phyloP scores from a whole-genome alignment of 2,888 invertebrate genomes.

The Watsonalla binaria region DNA sequence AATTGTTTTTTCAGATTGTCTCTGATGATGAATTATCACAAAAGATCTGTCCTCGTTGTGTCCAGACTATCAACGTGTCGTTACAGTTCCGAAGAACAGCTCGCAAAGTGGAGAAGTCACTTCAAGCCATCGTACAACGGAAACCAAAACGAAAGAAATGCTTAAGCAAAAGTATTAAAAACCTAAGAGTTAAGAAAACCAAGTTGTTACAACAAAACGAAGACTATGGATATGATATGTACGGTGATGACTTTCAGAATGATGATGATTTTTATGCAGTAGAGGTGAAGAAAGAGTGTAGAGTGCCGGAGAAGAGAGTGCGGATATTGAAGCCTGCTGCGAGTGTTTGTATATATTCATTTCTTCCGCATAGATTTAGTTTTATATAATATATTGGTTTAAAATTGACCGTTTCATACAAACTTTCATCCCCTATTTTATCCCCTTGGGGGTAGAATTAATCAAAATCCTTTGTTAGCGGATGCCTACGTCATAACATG shows the following conservation, averaged over 20 bases:
- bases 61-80: slow-evolving; percentile 34
- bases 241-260: slow-evolving; percentile 15
- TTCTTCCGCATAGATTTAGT: too few species aligned
- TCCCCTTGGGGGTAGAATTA: too few species aligned
- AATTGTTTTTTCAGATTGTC: slow-evolving; percentile 58
- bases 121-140: slow-evolving; percentile 24
- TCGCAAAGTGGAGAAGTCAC: slow-evolving; percentile 40
- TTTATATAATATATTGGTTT: too few species aligned
- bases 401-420: too few species aligned
- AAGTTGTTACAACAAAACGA: slow-evolving; percentile 7
- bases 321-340: slow-evolving; percentile 14
- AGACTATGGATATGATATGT: slow-evolving; percentile 12
- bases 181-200: slow-evolving; percentile 10
- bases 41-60: slow-evolving; percentile 49
- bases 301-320: slow-evolving; percentile 7
- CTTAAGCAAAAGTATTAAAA: slow-evolving; percentile 5
- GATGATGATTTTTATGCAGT: slow-evolving; percentile 11
- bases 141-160: slow-evolving; percentile 24
- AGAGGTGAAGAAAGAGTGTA: slow-evolving; percentile 1
- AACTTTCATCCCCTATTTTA: too few species aligned
- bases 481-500: too few species aligned
- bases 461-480: too few species aligned
- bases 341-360: too few species aligned
- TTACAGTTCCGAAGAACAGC: slow-evolving; percentile 49
- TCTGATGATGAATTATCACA: slow-evolving; percentile 56